Conservation (phyloP, 2,888 invertebrate species). For the Meloe dianella region DNA sequence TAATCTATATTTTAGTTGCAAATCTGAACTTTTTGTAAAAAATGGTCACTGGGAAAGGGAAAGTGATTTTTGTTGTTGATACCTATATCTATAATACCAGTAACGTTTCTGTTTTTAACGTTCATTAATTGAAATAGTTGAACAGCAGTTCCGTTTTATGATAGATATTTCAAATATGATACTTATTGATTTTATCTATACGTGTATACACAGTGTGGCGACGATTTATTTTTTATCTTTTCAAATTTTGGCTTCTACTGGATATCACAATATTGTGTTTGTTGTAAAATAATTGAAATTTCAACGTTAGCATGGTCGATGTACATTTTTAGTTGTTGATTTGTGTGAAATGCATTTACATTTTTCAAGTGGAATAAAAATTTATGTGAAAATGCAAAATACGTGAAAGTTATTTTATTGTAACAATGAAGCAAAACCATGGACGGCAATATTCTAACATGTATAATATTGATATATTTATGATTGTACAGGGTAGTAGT, state of each 20-base stretch:
- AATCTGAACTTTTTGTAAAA: no score
- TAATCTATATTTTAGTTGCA: no score
- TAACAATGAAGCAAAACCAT: conserved; percentile 10
- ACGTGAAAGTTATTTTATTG: conserved; percentile 25
- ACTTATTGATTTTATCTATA: background rate
- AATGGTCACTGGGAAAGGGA: no score
- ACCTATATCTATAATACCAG: no score
- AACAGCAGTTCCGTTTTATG: no score
- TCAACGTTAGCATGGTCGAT: conserved; percentile 24
- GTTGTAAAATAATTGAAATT: conserved; percentile 26
- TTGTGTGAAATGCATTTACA: conserved; percentile 33
- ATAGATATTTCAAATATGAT: background rate
- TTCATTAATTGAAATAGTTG: no score
- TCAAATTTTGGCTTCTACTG: background rate
- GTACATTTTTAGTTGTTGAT: conserved; percentile 30
- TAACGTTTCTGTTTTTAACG: no score
- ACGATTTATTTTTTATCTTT: conserved; percentile 8
- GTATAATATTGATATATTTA: background rate
- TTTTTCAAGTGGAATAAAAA: conserved; percentile 28
- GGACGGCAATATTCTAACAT: background rate
- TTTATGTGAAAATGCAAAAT: conserved; percentile 27
- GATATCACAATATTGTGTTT: conserved; percentile 8
- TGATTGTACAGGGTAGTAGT: background rate
- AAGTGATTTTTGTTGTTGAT: no score
- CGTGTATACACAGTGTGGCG: background rate